phyloP scores from a whole-genome alignment of 2,797 vertebrate genomes.

The Cetoscarus ocellatus region DNA sequence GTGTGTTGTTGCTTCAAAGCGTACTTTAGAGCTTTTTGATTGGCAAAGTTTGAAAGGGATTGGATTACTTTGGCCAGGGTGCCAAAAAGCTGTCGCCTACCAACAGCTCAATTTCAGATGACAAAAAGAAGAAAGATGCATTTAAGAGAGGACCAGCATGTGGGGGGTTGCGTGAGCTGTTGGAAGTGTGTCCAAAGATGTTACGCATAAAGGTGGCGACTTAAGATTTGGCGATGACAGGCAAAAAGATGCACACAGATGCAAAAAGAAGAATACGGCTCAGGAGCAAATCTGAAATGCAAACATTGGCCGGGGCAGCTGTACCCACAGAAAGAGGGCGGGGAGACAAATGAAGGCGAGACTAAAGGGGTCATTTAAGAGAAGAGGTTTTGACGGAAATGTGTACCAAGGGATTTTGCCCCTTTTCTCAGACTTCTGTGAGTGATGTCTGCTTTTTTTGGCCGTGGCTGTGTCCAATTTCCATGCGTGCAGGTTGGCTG shows the following conservation, averaged over 20 bases:
- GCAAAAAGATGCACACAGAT: slow-evolving; percentile 57
- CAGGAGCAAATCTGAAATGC: slow-evolving; percentile 65
- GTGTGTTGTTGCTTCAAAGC: slow-evolving; percentile 44
- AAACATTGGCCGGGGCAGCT: slow-evolving; percentile 76
- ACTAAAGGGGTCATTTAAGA: slow-evolving; percentile 84
- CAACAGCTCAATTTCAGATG: slow-evolving; percentile 69
- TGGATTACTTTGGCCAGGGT: slow-evolving; percentile 33
- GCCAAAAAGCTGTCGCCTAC: slow-evolving; percentile 66
- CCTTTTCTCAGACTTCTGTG: slow-evolving; percentile 49
- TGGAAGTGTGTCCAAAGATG: slow-evolving; percentile 63
- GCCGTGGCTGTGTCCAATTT: slow-evolving; percentile 55
- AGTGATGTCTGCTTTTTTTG: slow-evolving; percentile 13
- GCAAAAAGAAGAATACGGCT: slow-evolving; percentile 58
- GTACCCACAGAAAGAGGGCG: slow-evolving; percentile 69
- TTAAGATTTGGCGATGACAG: slow-evolving; percentile 47
- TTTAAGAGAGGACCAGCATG: slow-evolving; percentile 9
- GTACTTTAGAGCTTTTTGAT: slow-evolving; percentile 33
- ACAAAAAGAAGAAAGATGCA: slow-evolving; percentile 16
- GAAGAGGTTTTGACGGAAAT: slow-evolving; percentile 79
- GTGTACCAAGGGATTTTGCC: slow-evolving; percentile 74
- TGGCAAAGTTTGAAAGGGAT: slow-evolving; percentile 43
- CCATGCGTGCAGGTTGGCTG: slow-evolving; percentile 54
- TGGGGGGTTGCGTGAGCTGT: slow-evolving; percentile 38
- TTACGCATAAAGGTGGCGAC: slow-evolving; percentile 54
- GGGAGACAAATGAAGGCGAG: slow-evolving; percentile 80